A percentile compares a stretch with the other conserved stretches of the same genome.
Evolutionary conservation across 2,888 invertebrate species (phyloP).

Genomic region (Hypomecis punctinalis): DNA sequence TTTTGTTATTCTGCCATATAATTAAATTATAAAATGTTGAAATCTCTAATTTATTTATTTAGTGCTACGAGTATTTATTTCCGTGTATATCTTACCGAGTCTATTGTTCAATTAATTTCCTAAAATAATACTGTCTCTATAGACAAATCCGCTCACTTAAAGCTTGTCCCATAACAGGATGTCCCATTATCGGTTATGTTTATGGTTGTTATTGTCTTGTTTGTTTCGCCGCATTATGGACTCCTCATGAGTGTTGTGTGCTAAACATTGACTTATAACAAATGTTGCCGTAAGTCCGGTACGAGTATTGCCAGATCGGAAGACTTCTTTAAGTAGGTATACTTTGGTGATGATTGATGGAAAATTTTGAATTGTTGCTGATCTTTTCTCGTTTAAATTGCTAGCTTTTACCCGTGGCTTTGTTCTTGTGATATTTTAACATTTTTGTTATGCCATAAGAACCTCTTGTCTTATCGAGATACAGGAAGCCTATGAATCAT

Average conservation of each 20-base stretch:
- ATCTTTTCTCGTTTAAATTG: neutral
- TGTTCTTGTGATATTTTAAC: too few species aligned
- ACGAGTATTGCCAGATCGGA: neutral
- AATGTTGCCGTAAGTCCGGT: neutral
- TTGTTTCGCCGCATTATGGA: constrained; percentile 7
- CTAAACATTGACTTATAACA: neutral
- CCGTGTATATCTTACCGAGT: too few species aligned
- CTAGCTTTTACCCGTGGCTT: too few species aligned
- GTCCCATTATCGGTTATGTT: constrained; percentile 3
- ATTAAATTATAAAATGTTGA: too few species aligned
- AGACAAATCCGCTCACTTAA: neutral
- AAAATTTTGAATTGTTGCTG: neutral
- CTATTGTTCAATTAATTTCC: too few species aligned
- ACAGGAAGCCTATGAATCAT: too few species aligned
- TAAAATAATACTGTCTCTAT: too few species aligned
- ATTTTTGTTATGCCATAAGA: neutral
- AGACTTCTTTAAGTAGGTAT: neutral
- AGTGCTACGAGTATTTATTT: too few species aligned
- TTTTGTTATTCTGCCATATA: too few species aligned
- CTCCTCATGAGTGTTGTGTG: constrained; percentile 1
- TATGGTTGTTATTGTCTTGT: constrained; percentile 9
- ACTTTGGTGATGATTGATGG: neutral
- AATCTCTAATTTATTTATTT: too few species aligned
- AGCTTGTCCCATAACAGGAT: neutral
- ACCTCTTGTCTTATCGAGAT: too few species aligned